Conservation (phyloP, 2,113 vertebrate genomes). For the Aramus guarauna region DNA sequence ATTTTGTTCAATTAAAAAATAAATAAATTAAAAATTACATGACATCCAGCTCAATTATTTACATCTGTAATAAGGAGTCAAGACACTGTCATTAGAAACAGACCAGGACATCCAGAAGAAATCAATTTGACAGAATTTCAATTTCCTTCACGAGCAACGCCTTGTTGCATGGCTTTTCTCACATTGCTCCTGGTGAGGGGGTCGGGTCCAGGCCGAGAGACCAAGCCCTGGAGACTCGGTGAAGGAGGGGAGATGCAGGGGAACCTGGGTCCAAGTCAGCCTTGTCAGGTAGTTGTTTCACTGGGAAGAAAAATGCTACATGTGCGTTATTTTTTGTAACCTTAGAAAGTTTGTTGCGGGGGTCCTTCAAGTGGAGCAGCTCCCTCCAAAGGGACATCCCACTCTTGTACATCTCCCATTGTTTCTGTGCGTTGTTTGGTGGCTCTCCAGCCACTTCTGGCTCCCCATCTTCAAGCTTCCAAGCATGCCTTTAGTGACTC, state of each 20-base stretch:
- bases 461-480: neutral
- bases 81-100: neutral
- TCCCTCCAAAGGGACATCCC: neutral
- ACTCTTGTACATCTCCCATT: neutral
- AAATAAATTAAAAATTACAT: neutral
- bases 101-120: neutral
- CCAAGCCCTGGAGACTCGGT: neutral
- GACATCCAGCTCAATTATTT: neutral
- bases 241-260: neutral
- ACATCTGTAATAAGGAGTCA: neutral
- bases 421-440: neutral
- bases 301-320: neutral
- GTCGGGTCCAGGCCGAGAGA: neutral
- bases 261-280: neutral
- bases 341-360: neutral
- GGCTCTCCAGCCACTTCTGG: neutral
- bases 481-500: neutral
- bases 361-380: neutral
- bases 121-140: neutral
- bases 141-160: neutral
- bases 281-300: neutral
- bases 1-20: neutral
- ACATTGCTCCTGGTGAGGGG: neutral
- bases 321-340: accelerated
- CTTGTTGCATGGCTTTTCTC: neutral